phyloP scores from a whole-genome alignment of 2,113 vertebrate species.

The Calyptommatus sinebrachiatus region DNA sequence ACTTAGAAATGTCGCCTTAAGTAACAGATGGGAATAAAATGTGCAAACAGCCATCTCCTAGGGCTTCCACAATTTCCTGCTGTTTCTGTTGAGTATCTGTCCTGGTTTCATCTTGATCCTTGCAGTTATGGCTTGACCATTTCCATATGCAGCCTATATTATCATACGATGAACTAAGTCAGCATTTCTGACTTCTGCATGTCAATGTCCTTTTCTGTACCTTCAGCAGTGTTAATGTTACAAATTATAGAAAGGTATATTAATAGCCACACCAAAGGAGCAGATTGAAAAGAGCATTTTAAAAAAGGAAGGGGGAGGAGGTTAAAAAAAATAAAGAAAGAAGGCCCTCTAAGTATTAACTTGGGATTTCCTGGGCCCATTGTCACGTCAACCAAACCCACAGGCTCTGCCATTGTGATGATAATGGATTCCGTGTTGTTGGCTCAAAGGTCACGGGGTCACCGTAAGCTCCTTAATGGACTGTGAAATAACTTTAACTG shows the following conservation, averaged over 20 bases:
- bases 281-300: constrained; percentile 77
- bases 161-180: constrained; percentile 73
- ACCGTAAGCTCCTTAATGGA: constrained; percentile 99
- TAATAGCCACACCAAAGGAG: constrained; percentile 80
- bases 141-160: constrained; percentile 66
- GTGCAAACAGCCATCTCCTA: constrained; percentile 56
- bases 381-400: constrained; percentile 80
- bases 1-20: constrained; percentile 17
- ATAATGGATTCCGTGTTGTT: constrained; percentile 99
- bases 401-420: constrained; percentile 90
- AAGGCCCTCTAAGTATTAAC: constrained; percentile 79
- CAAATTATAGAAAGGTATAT: constrained; percentile 83
- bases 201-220: constrained; percentile 86
- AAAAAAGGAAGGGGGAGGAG: not conserved
- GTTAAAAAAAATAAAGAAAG: too few species aligned
- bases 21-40: constrained; percentile 35
- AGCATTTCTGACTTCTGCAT: constrained; percentile 84
- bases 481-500: constrained; percentile 99
- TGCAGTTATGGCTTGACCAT: constrained; percentile 57
- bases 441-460: constrained; percentile 91
- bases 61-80: constrained; percentile 61
- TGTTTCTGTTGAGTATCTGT: constrained; percentile 58
- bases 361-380: constrained; percentile 87
- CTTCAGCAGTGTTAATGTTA: constrained; percentile 88
- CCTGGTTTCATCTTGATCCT: constrained; percentile 69